phyloP scores from a whole-genome alignment of 2,113 vertebrate genomes.

The Glaucomys volans region DNA sequence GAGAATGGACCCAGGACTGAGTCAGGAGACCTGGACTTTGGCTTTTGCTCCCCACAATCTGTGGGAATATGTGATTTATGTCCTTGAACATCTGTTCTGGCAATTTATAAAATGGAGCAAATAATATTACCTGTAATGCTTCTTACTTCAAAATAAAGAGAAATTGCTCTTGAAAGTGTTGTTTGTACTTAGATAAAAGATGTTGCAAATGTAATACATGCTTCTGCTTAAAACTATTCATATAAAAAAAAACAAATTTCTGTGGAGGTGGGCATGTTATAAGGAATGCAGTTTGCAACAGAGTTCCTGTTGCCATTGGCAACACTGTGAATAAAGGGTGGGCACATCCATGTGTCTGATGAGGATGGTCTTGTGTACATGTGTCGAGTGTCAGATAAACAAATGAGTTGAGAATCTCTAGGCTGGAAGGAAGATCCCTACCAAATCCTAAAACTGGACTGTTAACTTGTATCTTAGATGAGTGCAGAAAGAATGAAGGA shows the following conservation, averaged over 20 bases:
- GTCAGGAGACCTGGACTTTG: background rate
- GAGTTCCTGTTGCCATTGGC: background rate
- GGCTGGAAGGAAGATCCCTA: background rate
- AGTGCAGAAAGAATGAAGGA: background rate
- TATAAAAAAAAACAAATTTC: slow-evolving; percentile 5
- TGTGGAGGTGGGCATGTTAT: background rate
- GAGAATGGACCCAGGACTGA: background rate
- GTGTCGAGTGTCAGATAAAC: background rate
- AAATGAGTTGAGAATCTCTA: background rate
- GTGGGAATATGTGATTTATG: background rate
- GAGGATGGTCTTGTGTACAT: background rate
- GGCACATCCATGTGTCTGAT: fast-evolving
- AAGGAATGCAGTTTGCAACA: background rate
- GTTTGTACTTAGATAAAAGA: background rate
- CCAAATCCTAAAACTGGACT: background rate
- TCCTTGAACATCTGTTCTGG: background rate
- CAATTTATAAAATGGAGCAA: background rate
- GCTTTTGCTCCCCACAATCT: background rate
- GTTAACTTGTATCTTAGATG: background rate
- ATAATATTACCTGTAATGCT: background rate
- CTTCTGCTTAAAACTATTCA: background rate
- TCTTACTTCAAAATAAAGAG: slow-evolving; percentile 1
- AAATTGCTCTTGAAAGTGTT: background rate
- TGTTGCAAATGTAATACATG: background rate
- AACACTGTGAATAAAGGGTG: background rate